Evolutionary conservation across 2,113 vertebrate genomes (phyloP).

Genomic region (Paradoxurus hermaphroditus): DNA sequence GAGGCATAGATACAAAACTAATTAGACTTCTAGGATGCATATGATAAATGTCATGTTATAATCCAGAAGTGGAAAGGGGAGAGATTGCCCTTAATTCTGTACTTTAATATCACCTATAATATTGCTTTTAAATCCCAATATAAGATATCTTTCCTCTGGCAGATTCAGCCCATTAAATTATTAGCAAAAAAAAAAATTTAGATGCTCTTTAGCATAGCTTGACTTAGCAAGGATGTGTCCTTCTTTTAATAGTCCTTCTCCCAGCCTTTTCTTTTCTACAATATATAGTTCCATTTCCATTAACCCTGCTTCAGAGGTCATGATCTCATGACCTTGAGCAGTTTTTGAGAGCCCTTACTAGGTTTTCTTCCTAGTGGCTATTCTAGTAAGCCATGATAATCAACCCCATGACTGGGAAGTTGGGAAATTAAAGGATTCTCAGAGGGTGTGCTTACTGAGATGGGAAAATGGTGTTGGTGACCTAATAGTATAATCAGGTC

Average conservation of each 20-base stretch:
- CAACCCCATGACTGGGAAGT: slow-evolving; percentile 14
- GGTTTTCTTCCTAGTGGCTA: neutral
- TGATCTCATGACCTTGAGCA: neutral
- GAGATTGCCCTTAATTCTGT: neutral
- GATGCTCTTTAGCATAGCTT: neutral
- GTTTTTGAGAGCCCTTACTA: neutral
- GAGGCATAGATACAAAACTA: neutral
- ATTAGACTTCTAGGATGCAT: neutral
- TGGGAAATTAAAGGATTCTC: slow-evolving; percentile 23
- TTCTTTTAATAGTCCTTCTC: neutral
- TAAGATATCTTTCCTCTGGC: neutral
- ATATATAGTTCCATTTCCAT: neutral
- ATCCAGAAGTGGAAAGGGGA: neutral
- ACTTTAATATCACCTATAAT: neutral
- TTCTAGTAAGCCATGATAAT: neutral
- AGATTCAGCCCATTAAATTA: neutral
- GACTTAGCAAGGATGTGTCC: neutral
- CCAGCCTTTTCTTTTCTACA: neutral
- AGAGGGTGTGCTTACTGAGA: neutral
- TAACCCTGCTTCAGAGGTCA: neutral
- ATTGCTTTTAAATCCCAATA: neutral
- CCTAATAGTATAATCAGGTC: neutral
- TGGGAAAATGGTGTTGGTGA: slow-evolving; percentile 16
- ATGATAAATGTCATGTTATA: neutral
- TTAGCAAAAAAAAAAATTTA: neutral